phyloP scores from a whole-genome alignment of 2,888 invertebrate genomes.

The Thumatha senex region DNA sequence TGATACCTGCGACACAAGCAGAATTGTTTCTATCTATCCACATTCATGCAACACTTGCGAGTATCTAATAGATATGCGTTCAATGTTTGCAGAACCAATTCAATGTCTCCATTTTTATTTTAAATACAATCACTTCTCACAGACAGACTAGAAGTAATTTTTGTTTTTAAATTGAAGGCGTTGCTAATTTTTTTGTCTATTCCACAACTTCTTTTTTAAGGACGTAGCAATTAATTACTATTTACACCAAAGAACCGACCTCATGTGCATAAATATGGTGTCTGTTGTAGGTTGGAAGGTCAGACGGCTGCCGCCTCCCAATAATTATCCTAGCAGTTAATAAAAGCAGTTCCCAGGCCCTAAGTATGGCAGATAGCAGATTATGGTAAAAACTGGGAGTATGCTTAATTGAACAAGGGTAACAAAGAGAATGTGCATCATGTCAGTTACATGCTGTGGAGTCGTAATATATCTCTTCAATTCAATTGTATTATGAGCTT shows the following conservation, averaged over 20 bases:
- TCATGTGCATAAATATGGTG: not conserved
- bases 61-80: constrained; percentile 71
- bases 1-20: constrained; percentile 70
- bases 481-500: not conserved
- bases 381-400: too few species aligned
- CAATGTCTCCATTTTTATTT: constrained; percentile 61
- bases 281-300: too few species aligned
- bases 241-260: too few species aligned
- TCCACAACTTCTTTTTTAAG: constrained; percentile 17
- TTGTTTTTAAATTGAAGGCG: constrained; percentile 21
- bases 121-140: constrained; percentile 25
- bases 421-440: constrained; percentile 39
- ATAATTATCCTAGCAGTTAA: too few species aligned
- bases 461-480: not conserved
- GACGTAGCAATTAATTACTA: too few species aligned
- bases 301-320: too few species aligned
- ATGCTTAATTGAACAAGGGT: too few species aligned
- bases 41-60: constrained; percentile 65
- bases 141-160: constrained; percentile 39
- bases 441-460: not conserved
- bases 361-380: too few species aligned
- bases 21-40: constrained; percentile 71
- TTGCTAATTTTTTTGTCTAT: constrained; percentile 18
- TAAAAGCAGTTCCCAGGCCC: too few species aligned
- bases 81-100: constrained; percentile 64